These are phyloP conservation scores for Chunga burmeisteri DNA, from an alignment of 2,113 vertebrate species.

Conservation along the genomic window DNA sequence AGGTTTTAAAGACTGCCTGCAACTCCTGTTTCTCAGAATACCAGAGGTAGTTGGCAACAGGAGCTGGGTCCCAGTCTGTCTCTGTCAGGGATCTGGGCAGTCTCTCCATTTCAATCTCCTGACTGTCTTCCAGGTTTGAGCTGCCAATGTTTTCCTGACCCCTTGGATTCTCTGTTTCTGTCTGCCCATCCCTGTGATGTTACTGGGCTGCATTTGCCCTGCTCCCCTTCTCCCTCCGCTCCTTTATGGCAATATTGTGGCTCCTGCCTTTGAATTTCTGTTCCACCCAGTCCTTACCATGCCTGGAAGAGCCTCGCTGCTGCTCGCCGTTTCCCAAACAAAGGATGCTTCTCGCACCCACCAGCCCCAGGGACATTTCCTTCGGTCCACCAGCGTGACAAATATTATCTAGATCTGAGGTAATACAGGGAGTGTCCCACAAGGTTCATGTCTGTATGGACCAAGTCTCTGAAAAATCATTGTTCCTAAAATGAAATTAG, in stretches of 20 bases:
- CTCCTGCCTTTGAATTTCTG: neutral
- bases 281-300: neutral
- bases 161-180: neutral
- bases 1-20: neutral
- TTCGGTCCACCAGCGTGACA: neutral
- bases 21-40: neutral
- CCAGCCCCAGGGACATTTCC: neutral
- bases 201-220: neutral
- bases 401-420: neutral
- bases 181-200: neutral
- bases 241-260: neutral
- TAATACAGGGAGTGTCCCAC: neutral
- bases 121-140: neutral
- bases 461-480: neutral
- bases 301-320: neutral
- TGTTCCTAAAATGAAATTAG: neutral
- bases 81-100: neutral
- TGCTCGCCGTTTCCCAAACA: rapidly evolving
- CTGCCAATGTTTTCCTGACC: neutral
- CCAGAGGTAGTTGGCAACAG: neutral
- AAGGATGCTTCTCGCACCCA: neutral
- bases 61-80: neutral
- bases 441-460: neutral
- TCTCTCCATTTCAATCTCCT: neutral
- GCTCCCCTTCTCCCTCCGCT: neutral